These are phyloP conservation scores for Palythoa grandis DNA, from an alignment of 92 coral and sea anemone species.

Conservation along the genomic window DNA sequence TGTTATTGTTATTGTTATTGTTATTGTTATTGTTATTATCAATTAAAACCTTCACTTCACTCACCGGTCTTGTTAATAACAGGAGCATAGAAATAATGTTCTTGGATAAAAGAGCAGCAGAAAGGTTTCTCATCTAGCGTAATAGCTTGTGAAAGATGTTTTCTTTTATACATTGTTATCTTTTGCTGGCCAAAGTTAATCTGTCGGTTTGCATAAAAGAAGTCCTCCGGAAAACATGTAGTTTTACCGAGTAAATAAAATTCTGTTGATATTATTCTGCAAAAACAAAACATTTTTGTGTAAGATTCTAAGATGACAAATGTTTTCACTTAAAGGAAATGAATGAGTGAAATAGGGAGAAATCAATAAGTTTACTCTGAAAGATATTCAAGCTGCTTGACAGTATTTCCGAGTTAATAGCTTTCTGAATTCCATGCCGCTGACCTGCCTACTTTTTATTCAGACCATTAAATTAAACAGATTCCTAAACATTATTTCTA, in stretches of 20 bases:
- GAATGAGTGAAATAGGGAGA: too few relatives aligned
- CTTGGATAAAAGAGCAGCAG: constrained; percentile 10
- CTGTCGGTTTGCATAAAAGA: constrained; percentile 17
- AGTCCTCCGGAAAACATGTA: constrained; percentile 2
- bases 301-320: too few relatives aligned
- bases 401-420: too few relatives aligned
- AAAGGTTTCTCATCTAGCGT: not conserved
- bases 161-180: not conserved
- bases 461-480: too few relatives aligned
- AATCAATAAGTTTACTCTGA: too few relatives aligned
- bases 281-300: not conserved
- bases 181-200: not conserved
- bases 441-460: too few relatives aligned
- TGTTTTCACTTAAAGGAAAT: too few relatives aligned
- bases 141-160: constrained; percentile 13
- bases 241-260: not conserved
- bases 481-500: too few relatives aligned
- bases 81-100: constrained; percentile 16
- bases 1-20: too few relatives aligned
- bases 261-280: constrained; percentile 1
- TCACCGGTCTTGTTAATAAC: not conserved
- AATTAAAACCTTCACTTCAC: not conserved
- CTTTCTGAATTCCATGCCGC: too few relatives aligned
- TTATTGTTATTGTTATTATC: too few relatives aligned
- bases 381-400: too few relatives aligned